Percentiles rank a stretch among this genome's conserved stretches.
Evolutionary conservation across 1,140 invertebrate genomes (phyloP).

Genomic region (Drosophila obscura): DNA sequence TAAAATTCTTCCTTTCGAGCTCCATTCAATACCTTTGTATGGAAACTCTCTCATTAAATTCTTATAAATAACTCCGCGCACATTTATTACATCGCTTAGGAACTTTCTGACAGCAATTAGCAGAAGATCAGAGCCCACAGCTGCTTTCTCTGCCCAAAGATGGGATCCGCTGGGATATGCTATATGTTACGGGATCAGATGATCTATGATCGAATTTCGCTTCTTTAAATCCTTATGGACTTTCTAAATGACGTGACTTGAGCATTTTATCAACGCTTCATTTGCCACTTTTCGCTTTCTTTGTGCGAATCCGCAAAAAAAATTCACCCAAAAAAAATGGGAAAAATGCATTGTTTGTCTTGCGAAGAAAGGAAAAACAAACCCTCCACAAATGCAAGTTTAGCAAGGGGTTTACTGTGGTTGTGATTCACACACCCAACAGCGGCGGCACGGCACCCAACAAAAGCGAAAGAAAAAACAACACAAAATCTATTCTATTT

Average conservation of each 20-base stretch:
- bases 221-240: not conserved
- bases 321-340: slow-evolving; percentile 49
- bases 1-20: too few species aligned
- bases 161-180: not conserved
- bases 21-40: not conserved
- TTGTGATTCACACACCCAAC: slow-evolving; percentile 38
- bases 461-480: slow-evolving; percentile 3
- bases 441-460: not conserved
- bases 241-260: too few species aligned
- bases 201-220: slow-evolving; percentile 52
- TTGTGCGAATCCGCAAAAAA: slow-evolving; percentile 38
- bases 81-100: slow-evolving; percentile 36
- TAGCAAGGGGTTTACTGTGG: slow-evolving; percentile 67
- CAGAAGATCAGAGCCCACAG: slow-evolving; percentile 46
- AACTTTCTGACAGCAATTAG: slow-evolving; percentile 50
- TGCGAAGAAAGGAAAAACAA: slow-evolving; percentile 76
- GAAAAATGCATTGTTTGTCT: slow-evolving; percentile 64
- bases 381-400: slow-evolving; percentile 56
- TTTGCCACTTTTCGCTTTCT: slow-evolving; percentile 62
- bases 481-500: slow-evolving; percentile 40
- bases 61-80: slow-evolving; percentile 32
- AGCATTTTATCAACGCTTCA: slow-evolving; percentile 69
- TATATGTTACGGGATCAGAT: slow-evolving; percentile 12
- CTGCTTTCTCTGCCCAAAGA: slow-evolving; percentile 21
- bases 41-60: slow-evolving; percentile 36